Evolutionary conservation across 2,113 vertebrate species (phyloP).

Genomic region (Calonectris borealis): DNA sequence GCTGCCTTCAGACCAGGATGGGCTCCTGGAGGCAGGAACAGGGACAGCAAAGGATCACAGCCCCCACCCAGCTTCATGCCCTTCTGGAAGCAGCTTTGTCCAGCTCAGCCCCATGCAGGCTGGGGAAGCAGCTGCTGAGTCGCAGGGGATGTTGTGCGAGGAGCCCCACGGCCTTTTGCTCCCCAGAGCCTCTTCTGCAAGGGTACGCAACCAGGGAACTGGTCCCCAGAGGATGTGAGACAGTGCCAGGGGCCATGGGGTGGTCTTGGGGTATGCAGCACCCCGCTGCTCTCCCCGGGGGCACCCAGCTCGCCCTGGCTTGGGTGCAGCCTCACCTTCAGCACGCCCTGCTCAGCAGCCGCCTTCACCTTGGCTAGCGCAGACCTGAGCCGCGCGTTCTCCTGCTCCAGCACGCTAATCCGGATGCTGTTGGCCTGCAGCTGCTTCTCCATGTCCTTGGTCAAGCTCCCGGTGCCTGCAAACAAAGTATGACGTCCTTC

Average conservation of each 20-base stretch:
- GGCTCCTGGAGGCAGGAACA: not conserved
- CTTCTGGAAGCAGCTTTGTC: not conserved
- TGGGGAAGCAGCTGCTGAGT: not conserved
- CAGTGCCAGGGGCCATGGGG: rapidly evolving
- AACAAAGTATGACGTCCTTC: rapidly evolving
- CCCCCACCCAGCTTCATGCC: not conserved
- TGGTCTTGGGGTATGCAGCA: not conserved
- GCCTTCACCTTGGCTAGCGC: slow-evolving; percentile 79
- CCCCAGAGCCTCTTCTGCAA: not conserved
- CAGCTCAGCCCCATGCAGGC: not conserved
- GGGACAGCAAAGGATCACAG: not conserved
- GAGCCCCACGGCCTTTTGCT: not conserved
- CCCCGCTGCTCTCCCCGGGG: rapidly evolving
- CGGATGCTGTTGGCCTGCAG: slow-evolving; percentile 85
- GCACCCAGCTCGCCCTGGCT: not conserved
- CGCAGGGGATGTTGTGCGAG: rapidly evolving
- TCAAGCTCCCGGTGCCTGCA: slow-evolving; percentile 82
- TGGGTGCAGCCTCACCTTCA: slow-evolving; percentile 65
- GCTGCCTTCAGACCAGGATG: not conserved
- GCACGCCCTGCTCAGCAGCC: slow-evolving; percentile 46
- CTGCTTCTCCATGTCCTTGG: slow-evolving; percentile 89
- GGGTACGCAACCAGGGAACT: no score
- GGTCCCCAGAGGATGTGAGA: no score
- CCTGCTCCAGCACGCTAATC: slow-evolving; percentile 83
- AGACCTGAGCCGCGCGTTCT: slow-evolving; percentile 75